Base-by-base conservation (phyloP, 2,797 vertebrate genomes). In the Benthosema pterotum region DNA sequence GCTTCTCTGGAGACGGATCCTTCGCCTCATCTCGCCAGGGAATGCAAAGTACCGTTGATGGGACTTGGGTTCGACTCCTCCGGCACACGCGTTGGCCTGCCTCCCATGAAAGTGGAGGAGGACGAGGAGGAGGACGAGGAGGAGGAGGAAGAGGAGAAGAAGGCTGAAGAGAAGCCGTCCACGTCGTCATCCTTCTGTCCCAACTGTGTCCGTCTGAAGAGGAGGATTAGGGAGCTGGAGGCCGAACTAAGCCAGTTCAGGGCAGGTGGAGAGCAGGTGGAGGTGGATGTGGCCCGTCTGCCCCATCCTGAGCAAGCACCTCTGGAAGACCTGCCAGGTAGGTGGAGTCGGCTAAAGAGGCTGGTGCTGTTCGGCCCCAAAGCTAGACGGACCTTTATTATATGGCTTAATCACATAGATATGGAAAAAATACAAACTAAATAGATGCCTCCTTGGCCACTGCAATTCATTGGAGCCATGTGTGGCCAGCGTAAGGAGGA, bases 131-230 rank as follows among this genome's bases (percentile, higher is more conserved):
- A 93, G 0, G 94, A 95, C 75, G 89, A 80, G 53, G 89, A 90
- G 0, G 19, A 25, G 22, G 89, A 90, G 0, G 91, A 93, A 0
- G 94, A 95, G 77, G 89, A 80, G 53, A 72, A 91, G 32, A 79
- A 85, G 2, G 90, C 86, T 2, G 52, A 49, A 0, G 91, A 93
- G 80, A 91, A 93, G 6, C 94, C 96, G 56, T 95, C 96, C 67
- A 97, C 96, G 32, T 38, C 32, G 32, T 38, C 32, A 19, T 98
- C 96, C 43, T 97, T 96, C 79, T 99, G 97, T 72, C 95, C 95
- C 52, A 99, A 98, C 83, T 99, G 97, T 79, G 94, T 99, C 57
- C 94, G 92, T 54, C 87, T 99, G 48, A 96, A 95, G 87, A 95
- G 88, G 86, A 96, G 97, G 82, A 95, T 99, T 55, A 83, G 93